A percentile compares a stretch with the other conserved stretches of the same genome.
These are phyloP conservation scores for Epizoanthus ramosus DNA, from an alignment of 92 coral and sea anemone genomes.

Conservation along the genomic window DNA sequence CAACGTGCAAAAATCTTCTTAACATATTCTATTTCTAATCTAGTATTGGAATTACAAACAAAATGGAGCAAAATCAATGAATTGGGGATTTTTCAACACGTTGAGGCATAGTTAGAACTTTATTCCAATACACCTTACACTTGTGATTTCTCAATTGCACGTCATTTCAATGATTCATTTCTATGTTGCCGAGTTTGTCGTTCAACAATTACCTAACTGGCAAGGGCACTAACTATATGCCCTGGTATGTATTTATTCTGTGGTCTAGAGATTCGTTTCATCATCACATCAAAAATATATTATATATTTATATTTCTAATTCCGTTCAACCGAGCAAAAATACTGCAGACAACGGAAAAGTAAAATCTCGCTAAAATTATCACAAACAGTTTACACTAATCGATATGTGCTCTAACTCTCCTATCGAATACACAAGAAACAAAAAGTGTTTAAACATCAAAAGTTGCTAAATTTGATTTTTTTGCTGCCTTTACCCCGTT, in stretches of 20 bases:
- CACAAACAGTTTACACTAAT: background rate
- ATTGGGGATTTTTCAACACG: no score
- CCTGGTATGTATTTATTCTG: conserved; percentile 7
- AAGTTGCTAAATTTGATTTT: background rate
- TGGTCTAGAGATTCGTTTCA: background rate
- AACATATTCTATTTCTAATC: no score
- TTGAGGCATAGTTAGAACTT: no score
- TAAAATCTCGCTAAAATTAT: conserved; percentile 16
- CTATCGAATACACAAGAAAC: background rate
- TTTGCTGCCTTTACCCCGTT: background rate
- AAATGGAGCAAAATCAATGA: no score
- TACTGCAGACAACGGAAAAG: background rate
- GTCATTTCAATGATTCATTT: no score
- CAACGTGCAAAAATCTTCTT: no score
- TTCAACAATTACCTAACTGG: background rate
- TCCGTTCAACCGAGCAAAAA: conserved; percentile 4
- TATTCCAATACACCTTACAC: no score
- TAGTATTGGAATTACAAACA: no score
- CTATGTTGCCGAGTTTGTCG: no score
- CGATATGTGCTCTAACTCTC: background rate
- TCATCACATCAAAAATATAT: conserved; percentile 33
- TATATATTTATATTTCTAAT: conserved; percentile 40
- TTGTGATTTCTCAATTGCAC: no score
- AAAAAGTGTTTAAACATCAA: background rate
- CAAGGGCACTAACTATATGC: background rate